Percentiles rank a stretch among this genome's conserved stretches.
Evolutionary conservation across 2,113 vertebrate species (phyloP).

Genomic region (Scortum barcoo): DNA sequence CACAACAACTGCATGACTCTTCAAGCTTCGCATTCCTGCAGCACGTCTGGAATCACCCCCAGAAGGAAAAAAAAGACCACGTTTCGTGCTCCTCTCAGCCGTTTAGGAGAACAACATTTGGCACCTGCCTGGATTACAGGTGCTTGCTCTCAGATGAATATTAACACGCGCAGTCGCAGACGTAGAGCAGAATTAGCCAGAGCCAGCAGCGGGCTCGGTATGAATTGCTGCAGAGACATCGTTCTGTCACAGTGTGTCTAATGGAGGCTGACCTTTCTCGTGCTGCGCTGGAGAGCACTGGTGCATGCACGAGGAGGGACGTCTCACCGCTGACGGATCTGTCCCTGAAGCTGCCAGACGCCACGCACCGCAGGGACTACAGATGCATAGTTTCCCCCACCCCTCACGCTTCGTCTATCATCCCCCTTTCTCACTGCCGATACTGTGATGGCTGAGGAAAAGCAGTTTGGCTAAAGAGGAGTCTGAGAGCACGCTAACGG

Average conservation of each 20-base stretch:
- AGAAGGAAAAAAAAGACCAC: not conserved
- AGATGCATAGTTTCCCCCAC: not conserved
- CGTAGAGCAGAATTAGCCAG: constrained; percentile 3
- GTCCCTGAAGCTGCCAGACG: constrained; percentile 39
- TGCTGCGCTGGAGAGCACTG: constrained; percentile 20
- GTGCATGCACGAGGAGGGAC: constrained; percentile 37
- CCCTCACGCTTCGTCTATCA: not conserved
- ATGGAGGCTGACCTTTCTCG: constrained; percentile 58
- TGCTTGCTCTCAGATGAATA: not conserved
- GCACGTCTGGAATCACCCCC: constrained; percentile 3
- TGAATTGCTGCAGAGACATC: constrained; percentile 33
- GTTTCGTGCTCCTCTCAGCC: constrained; percentile 1
- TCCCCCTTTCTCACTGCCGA: not conserved
- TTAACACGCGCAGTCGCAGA: not conserved
- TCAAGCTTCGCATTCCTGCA: constrained; percentile 40
- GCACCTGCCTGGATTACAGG: constrained; percentile 4
- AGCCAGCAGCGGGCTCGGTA: constrained; percentile 8
- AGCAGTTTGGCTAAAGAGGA: constrained; percentile 15
- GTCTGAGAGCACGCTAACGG: constrained; percentile 21
- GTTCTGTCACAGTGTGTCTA: constrained; percentile 49
- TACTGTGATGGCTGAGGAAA: constrained; percentile 26
- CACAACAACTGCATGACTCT: constrained; percentile 26
- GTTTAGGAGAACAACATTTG: not conserved
- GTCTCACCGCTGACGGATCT: constrained; percentile 28
- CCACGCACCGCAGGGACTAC: not conserved